These are phyloP conservation scores for Vulpes ferrilata DNA, from an alignment of 2,113 vertebrate genomes.

Conservation along the genomic window DNA sequence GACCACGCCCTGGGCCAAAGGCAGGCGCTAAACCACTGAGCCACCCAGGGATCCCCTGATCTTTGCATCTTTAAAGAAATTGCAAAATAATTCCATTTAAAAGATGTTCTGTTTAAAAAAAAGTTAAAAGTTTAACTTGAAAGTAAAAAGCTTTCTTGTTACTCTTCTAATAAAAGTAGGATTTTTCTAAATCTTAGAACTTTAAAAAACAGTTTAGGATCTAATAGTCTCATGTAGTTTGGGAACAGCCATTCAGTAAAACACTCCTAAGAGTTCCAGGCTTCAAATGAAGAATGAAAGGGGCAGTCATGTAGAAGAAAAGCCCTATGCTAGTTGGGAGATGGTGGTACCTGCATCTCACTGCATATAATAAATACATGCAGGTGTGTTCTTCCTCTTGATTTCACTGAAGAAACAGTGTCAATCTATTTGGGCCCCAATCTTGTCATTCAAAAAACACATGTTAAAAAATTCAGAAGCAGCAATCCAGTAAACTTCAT, in stretches of 20 bases:
- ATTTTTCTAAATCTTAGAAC: background rate
- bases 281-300: background rate
- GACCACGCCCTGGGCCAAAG: no score
- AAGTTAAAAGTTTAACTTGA: no score
- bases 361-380: background rate
- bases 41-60: background rate
- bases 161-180: background rate
- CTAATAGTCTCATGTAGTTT: background rate
- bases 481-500: background rate
- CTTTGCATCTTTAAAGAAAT: background rate
- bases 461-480: background rate
- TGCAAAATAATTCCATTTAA: background rate
- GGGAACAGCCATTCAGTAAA: background rate
- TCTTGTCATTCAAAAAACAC: background rate
- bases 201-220: background rate
- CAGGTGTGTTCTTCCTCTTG: background rate
- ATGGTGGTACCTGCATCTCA: background rate
- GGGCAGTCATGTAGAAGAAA: background rate
- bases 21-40: no score
- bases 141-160: background rate
- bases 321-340: accelerated
- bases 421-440: background rate
- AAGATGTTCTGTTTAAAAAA: background rate
- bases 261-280: background rate
- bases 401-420: background rate